Base-by-base conservation (phyloP, 30 jellyfish, hydroid and myxozoan species). In the Sanderia malayensis region DNA sequence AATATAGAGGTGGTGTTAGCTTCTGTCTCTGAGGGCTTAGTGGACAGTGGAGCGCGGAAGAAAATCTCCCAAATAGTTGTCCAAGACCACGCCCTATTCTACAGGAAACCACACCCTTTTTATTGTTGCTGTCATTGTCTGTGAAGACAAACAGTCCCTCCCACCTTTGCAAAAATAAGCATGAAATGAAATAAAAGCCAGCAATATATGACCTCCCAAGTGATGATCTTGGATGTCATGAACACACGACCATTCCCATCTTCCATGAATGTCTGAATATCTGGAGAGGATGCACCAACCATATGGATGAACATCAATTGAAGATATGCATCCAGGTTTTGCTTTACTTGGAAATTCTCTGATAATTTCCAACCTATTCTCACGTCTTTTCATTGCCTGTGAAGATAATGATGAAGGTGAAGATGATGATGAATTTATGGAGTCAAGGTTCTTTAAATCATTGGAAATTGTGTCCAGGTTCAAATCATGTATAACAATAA, bases 301-400 rank as follows among this genome's bases (percentile, higher is more conserved):
- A 53, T 55, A 72, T 24, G 98, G 98, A 65, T 92, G 98, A 0
- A 85, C 86, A 46, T 79, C 90, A 28, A 83, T 65, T 4, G 98
- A 83, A 29, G 94, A 83, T 0, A 92, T 61, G 41, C 98, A 92
- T 86, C 95, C 86, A 6, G 89, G 74, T 17, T 67, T 64, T 18
- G 84, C 72, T 37, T 60, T 73, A 10, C 71, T 31, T 47, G 98
- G 95, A 60, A 81, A 92, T 19, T 61, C 86, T 31, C 49, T 17
- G 19, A 92, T 34, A 8, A 44, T 52, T 55, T 90, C 96, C 37
- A 90, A 19, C 33, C 86, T 67, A 31, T 88, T 75, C 62, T 71
- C 55, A 3, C 31, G 44, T 34, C 68, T 32, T 17, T 17, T 24
- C 10, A 28, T 18, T 15, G 41, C 65, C 9, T 49, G 46, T 25